Base-by-base conservation (phyloP, 2,113 vertebrate genomes). In the Dinomys branickii region DNA sequence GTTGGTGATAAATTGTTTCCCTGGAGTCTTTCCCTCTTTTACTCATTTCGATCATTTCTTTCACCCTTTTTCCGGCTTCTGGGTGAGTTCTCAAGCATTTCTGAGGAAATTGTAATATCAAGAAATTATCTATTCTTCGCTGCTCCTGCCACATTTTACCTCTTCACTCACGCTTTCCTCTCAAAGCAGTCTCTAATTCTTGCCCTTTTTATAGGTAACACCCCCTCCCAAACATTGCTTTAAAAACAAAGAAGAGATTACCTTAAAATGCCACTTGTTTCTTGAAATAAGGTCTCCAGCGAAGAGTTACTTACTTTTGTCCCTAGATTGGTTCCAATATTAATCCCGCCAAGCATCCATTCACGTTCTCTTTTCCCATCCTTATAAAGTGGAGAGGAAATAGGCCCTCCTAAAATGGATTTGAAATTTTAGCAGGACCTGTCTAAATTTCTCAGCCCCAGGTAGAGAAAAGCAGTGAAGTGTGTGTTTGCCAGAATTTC, bases 281-380 rank as follows among this genome's bases (percentile, higher is more conserved):
- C 56, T 44, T 85, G 63, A 90, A 92, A 82, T 78, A 96, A 94
- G 75, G 61, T 65, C 20, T 85, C 58, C 87, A 28, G 44, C 94
- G 90, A 69, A 91, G 38, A 89, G 9, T n/a, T 12, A n/a, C 44
- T 95, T 83, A 3, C 24, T 69, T 61, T 59, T 59, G 65, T 17
- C 35, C 14, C 4, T 24, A 81, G 13, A 52, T 91, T 65, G 9
- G 19, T 89, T 90, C 26, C 67, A 6, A 30, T 14, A 3, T 65
- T 3, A 3, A 20, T 26, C 26, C 47, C 77, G 26, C 41, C 59
- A 84, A 78, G 59, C 52, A 80, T 8, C 44, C 30, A 78, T 35
- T 35, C 13, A 50, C 69, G 83, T 86, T 65, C 35, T 47, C n/a
- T 80, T 73, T 67, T 65, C 4, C 28, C 63, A 71, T 35, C 67